These are phyloP conservation scores for Paramormyrops kingsleyae DNA, from an alignment of 2,113 vertebrate genomes.

Conservation along the genomic window DNA sequence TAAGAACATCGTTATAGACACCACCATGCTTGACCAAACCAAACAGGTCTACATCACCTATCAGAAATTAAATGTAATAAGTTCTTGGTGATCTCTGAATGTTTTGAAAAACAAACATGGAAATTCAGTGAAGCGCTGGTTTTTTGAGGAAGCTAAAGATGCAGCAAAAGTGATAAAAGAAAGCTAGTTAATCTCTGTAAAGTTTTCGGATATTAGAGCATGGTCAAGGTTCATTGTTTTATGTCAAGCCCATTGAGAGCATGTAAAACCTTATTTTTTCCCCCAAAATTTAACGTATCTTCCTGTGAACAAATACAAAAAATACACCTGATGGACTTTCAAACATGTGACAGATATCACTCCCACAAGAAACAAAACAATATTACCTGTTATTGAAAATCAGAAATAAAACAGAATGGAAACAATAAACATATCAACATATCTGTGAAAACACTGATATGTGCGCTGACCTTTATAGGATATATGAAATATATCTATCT, in stretches of 20 bases:
- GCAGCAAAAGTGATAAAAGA: not conserved
- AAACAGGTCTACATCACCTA: not conserved
- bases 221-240: not conserved
- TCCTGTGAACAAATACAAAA: not conserved
- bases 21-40: not conserved
- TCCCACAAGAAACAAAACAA: not conserved
- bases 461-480: not conserved
- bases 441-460: not conserved
- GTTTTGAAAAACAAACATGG: not conserved
- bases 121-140: not conserved
- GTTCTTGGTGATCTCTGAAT: not conserved
- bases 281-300: not conserved
- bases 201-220: not conserved
- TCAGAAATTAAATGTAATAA: not conserved
- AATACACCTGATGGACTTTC: not conserved
- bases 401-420: not conserved
- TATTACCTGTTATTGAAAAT: not conserved
- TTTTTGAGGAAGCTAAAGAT: not conserved
- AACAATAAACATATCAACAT: not conserved
- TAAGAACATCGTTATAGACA: not conserved
- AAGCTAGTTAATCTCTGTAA: not conserved
- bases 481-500: not conserved
- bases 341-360: not conserved
- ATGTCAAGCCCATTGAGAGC: not conserved
- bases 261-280: not conserved